Evolutionary conservation across 2,113 vertebrate genomes (phyloP), one percentile per base, ranked within the genome.

Genomic region (Symphodus melops): DNA sequence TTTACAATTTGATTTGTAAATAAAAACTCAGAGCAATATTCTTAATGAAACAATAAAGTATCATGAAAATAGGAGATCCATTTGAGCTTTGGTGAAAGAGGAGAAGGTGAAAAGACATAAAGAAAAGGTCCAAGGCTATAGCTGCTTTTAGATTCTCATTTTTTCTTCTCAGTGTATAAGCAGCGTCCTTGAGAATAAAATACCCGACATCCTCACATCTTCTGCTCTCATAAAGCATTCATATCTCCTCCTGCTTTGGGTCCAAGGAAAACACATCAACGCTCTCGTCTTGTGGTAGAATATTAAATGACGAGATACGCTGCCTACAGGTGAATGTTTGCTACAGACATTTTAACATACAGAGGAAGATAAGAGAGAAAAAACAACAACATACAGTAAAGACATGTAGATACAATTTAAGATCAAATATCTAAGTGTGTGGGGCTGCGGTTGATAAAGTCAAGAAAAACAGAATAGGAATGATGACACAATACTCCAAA

Each of bases 121-220:
- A 54, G 33, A 41, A 56, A 77, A 39, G 23, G 53, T 51, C 16
- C 65, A 77, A 76, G 59, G 76, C 77, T 56, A 75, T 69, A 60
- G 42, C 44, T 21, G 21, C 52, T 65, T 52, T 72, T 51, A 68
- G 28, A 21, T 57, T 54, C 5, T 39, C 33, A 71, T 19, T n/a
- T 61, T 62, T 7, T 37, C 39, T 9, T 75, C 41, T 48, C 41
- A 39, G 19, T 23, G 42, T 36, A 54, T 67, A 20, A 66, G 62
- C 52, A 49, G 33, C 54, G 46, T 68, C 59, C 17, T 59, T 57
- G 57, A 79, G 41, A 12, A 51, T 55, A 13, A 78, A 28, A 19
- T 12, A 42, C 17, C 52, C 5, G 9, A 49, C 17, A 72, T 53
- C 28, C 46, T 72, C 17, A 37, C 41, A 53, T 55, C 13, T 14